phyloP scores from a whole-genome alignment of 2,113 vertebrate genomes.

The Fukomys damarensis region DNA sequence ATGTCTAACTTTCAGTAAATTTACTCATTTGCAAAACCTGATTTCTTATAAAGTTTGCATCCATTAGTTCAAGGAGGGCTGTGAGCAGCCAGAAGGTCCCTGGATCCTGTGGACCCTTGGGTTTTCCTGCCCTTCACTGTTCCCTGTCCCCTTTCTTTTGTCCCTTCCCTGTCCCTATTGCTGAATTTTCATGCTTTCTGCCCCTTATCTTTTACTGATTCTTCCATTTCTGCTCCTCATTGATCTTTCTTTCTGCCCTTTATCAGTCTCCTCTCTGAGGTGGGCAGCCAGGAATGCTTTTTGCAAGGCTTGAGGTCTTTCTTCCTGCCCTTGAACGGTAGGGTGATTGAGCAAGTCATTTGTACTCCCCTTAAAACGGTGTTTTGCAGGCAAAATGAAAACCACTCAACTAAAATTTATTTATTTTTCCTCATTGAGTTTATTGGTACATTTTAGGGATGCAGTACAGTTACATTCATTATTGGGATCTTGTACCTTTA shows the following conservation, averaged over 20 bases:
- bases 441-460: too few species aligned
- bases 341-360: slow-evolving; percentile 14
- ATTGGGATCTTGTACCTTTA: too few species aligned
- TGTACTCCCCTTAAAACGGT: slow-evolving; percentile 36
- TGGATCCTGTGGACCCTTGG: not conserved
- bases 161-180: not conserved
- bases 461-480: too few species aligned
- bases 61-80: not conserved
- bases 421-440: too few species aligned
- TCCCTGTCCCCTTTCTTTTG: not conserved
- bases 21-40: not conserved
- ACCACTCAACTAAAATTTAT: slow-evolving; percentile 41
- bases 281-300: not conserved
- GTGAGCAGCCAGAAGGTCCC: not conserved
- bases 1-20: not conserved
- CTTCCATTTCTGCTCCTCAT: not conserved
- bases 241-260: not conserved
- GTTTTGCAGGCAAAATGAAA: slow-evolving; percentile 63
- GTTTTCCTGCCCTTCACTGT: not conserved
- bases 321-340: slow-evolving; percentile 4
- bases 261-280: not conserved
- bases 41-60: not conserved
- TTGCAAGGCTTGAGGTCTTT: not conserved
- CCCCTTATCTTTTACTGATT: not conserved
- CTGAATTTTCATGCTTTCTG: not conserved